Percentiles rank a stretch among this genome's conserved stretches.
Evolutionary conservation across 2,113 vertebrate genomes (phyloP).

Genomic region (Trichomycterus rosablanca): DNA sequence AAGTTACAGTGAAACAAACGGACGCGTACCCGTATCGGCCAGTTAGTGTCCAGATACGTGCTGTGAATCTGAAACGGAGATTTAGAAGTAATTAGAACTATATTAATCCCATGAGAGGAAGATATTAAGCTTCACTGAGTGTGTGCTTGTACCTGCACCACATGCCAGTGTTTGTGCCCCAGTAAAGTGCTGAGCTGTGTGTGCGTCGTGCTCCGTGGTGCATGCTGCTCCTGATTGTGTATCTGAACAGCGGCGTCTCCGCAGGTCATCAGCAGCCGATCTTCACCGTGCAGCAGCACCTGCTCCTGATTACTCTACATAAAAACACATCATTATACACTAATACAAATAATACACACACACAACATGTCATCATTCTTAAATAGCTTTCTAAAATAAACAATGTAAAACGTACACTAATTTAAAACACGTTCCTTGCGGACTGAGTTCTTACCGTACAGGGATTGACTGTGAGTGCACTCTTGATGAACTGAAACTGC

Average conservation of each 20-base stretch:
- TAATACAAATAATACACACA: neutral
- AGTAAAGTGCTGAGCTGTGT: slow-evolving; percentile 94
- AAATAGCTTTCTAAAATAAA: no score
- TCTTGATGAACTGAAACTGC: slow-evolving; percentile 97
- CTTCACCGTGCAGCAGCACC: slow-evolving; percentile 93
- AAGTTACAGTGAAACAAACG: neutral
- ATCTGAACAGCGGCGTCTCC: slow-evolving; percentile 80
- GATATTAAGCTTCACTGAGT: neutral
- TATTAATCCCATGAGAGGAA: neutral
- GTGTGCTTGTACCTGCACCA: slow-evolving; percentile 80
- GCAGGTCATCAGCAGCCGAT: slow-evolving; percentile 94
- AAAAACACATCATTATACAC: neutral
- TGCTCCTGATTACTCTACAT: slow-evolving; percentile 95
- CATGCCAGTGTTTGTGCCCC: slow-evolving; percentile 97
- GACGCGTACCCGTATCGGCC: slow-evolving; percentile 86
- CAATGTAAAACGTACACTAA: no score
- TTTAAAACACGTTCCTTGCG: no score
- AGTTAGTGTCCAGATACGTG: slow-evolving; percentile 97
- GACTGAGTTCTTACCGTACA: slow-evolving; percentile 99
- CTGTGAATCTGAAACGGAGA: slow-evolving; percentile 83
- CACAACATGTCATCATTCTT: no score
- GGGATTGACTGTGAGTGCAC: slow-evolving; percentile 92
- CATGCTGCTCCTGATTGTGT: slow-evolving; percentile 69
- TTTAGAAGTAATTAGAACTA: slow-evolving; percentile 6
- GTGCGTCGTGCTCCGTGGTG: slow-evolving; percentile 58